Base-by-base conservation (phyloP, 1,140 invertebrate species). In the Plutomurus gul region DNA sequence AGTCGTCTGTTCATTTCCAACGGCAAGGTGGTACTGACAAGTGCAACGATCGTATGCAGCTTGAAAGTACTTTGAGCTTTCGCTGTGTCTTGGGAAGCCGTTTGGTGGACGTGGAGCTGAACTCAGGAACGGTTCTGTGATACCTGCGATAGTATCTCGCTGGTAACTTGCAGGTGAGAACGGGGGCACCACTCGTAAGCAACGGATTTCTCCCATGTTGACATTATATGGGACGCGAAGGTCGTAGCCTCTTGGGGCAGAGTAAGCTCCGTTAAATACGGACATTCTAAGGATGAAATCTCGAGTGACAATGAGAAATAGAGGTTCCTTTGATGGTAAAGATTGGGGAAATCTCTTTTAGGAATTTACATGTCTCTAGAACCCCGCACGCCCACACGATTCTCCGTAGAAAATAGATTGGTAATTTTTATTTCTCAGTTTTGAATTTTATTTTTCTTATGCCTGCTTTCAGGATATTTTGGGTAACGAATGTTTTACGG, bases 251-350 rank as follows among this genome's bases (percentile, higher is more conserved):
- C 43, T 40, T 1, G 60, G 51, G 16, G 80, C 76, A 46, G 80
- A 81, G 65, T 78, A 78, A 43, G 80, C 76, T 37, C 73, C 27
- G 39, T 81, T 81, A 56, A 47, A 81, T 20, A 27, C 25, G 6
- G 36, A 40, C 60, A 36, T 70, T 36, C 1, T 33, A 16, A 49
- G 4, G 10, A 7, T 4, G 25, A 56, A 27, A 65, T 27, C 36
- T 16, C 7, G 56, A 18, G 30, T 49, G 46, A 18, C 1, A 8
- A 49, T 3, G 18, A 49, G 16, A 33, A 33, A 5, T 13, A 13
- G n/a, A 3, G 22, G 13, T 16, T 65, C 56, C 16, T 33, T 7
- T 4, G 16, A 65, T 33, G 16, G 6, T n/a, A n/a, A n/a, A n/a
- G n/a, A n/a, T n/a, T n/a, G n/a, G n/a, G n/a, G n/a, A n/a, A n/a